These are phyloP conservation scores for Rotaria macrura DNA, from an alignment of 2,888 invertebrate species.

Conservation along the genomic window DNA sequence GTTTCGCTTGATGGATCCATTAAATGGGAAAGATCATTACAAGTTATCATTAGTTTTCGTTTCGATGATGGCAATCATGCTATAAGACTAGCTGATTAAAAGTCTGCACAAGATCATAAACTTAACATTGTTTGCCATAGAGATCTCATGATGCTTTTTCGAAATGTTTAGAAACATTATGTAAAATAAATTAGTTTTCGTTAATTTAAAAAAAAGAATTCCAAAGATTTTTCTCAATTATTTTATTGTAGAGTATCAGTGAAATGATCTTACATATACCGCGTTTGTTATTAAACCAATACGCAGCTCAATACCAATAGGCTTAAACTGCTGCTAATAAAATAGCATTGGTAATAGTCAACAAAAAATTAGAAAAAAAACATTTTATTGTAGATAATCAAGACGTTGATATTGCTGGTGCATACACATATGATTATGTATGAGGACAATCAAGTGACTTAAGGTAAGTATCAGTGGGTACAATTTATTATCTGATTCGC, in stretches of 20 bases:
- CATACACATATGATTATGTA: constrained; percentile 38
- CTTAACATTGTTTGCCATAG: constrained; percentile 50
- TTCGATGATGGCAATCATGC: constrained; percentile 47
- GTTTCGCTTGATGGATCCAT: constrained; percentile 48
- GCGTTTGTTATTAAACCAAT: constrained; percentile 48
- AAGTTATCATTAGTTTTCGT: constrained; percentile 47
- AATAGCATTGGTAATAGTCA: constrained; percentile 16
- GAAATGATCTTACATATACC: constrained; percentile 43
- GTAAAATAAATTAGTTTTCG: constrained; percentile 39
- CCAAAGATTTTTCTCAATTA: background rate
- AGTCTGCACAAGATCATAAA: constrained; percentile 39
- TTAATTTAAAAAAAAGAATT: background rate
- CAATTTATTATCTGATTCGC: background rate
- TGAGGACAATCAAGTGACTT: background rate
- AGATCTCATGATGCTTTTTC: constrained; percentile 50
- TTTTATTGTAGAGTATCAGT: constrained; percentile 45
- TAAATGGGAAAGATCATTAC: constrained; percentile 47
- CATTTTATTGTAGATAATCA: constrained; percentile 50
- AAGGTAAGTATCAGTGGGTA: background rate
- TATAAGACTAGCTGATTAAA: constrained; percentile 37
- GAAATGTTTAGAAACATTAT: constrained; percentile 46
- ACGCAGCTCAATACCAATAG: constrained; percentile 48
- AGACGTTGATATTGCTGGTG: constrained; percentile 47
- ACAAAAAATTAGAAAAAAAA: constrained; percentile 38
- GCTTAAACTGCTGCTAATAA: constrained; percentile 44